Evolutionary conservation across 1,140 invertebrate genomes (phyloP), one percentile per base, ranked within the genome.

Genomic region (Oppia nitens): DNA sequence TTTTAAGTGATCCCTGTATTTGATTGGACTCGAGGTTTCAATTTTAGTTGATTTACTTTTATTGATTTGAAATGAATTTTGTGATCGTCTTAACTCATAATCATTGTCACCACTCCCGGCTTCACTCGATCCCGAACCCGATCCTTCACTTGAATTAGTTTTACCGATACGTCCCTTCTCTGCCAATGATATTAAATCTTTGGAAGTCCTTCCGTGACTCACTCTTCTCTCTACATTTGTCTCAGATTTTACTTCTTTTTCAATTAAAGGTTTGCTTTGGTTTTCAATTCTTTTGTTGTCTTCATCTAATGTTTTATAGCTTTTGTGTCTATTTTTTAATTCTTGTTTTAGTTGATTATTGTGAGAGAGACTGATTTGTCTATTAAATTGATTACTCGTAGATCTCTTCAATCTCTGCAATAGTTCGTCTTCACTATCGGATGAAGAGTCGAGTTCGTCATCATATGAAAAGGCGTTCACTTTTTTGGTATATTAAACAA

Each of bases 341-440:
- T 51, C 1, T 51, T 51, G 49, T 3, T 51, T 49, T 6, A 9
- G 23, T 20, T 20, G n/a, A n/a, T 49, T 6, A 49, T 23, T 17
- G 9, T 20, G 4, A 6, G 21, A 6, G 21, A 21, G 48, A 23
- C 48, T 23, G 9, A 20, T 14, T 20, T 23, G 14, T 49, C 14
- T 9, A 2, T 58, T 58, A 47, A 25, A 55, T 48, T 62, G 73
- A 2, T 71, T 63, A 47, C 67, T 68, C 24, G 66, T 68, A n/a
- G 73, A 77, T 53, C 77, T 65, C 47, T 70, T 74, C 63, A 81
- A 69, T 59, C 80, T 69, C 54, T 80, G 75, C 62, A 81, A 69
- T n/a, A 79, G 79, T 69, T 85, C 83, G 64, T 84, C 82, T 66
- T 85, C 83, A 27, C 81, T 83, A 71, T 84, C 82, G 25, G 81